Evolutionary conservation across 2,888 invertebrate genomes (phyloP).

Genomic region (Serripes groenlandicus): DNA sequence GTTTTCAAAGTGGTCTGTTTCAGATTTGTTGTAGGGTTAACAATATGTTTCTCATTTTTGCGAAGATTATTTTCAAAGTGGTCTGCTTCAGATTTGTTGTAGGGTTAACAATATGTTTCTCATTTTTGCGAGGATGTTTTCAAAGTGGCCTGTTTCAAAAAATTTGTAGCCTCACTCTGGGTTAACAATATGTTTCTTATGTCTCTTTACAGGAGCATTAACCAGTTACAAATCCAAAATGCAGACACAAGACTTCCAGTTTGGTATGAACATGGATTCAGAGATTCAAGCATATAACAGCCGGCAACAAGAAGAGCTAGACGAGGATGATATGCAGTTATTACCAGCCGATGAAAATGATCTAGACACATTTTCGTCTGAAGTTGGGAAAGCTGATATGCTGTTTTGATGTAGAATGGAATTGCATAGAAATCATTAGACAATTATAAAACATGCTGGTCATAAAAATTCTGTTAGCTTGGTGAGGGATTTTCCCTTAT

Average conservation of each 20-base stretch:
- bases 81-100: too few species aligned
- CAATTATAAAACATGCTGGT: neutral
- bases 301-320: slow-evolving; percentile 54
- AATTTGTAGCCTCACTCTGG: too few species aligned
- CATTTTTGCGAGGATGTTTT: too few species aligned
- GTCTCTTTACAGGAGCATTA: slow-evolving; percentile 32
- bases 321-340: slow-evolving; percentile 62
- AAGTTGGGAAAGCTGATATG: slow-evolving; percentile 75
- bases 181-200: too few species aligned
- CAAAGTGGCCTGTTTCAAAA: too few species aligned
- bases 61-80: too few species aligned
- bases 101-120: too few species aligned
- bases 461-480: too few species aligned
- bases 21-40: too few species aligned
- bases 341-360: slow-evolving; percentile 77
- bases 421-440: neutral
- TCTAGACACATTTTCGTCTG: slow-evolving; percentile 75
- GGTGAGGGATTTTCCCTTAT: too few species aligned
- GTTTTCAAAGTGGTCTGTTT: too few species aligned
- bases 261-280: slow-evolving; percentile 74
- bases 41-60: too few species aligned
- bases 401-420: slow-evolving; percentile 71
- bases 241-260: slow-evolving; percentile 75
- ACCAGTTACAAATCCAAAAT: slow-evolving; percentile 78
- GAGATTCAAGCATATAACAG: slow-evolving; percentile 15